Base-by-base conservation (phyloP, 1,140 invertebrate genomes). In the Uloborus diversus region DNA sequence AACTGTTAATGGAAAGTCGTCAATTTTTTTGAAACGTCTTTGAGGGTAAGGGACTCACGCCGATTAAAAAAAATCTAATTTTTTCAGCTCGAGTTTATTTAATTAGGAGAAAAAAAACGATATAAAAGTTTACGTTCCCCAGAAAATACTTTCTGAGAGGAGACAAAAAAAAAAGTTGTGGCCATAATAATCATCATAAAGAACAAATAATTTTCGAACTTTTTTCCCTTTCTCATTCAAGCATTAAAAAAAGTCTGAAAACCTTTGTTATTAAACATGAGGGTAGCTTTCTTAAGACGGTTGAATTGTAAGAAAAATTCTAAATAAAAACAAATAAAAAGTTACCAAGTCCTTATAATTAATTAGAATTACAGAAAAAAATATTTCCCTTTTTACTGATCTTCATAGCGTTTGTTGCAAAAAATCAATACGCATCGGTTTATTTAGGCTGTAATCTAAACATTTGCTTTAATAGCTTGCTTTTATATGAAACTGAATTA, bases 101-200 rank as follows among this genome's bases (percentile, higher is more conserved):
- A 78, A 78, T 78, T 78, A 78, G 73, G 59, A 78, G 62, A 59
- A 65, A 78, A 75, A n/a, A 78, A 78, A 66, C 32, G 73, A 66
- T 78, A 78, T 78, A 78, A 78, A 78, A 78, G 73, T 78, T 78
- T 78, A 78, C 73, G 73, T 66, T 78, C 73, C 59, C 49, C 30
- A 65, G 49, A 66, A 78, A 78, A 78, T 65, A 78, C 61, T 64
- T 65, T 37, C n/a, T 64, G 69, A 30, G 66, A 13, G 28, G 27
- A 28, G 33, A 59, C n/a, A n/a, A n/a, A 37, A 37, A 71, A 78
- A 78, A 66, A 65, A 78, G 49, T 28, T 53, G 42, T 28, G 73
- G 62, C 61, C 61, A 78, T 78, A 78, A 78, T 78, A 78, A 78
- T 78, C 73, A 78, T 78, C 73, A 78, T 78, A 78, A 78, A 78